Evolutionary conservation across 2,888 invertebrate species (phyloP).

Genomic region (Cheilosia impressa): DNA sequence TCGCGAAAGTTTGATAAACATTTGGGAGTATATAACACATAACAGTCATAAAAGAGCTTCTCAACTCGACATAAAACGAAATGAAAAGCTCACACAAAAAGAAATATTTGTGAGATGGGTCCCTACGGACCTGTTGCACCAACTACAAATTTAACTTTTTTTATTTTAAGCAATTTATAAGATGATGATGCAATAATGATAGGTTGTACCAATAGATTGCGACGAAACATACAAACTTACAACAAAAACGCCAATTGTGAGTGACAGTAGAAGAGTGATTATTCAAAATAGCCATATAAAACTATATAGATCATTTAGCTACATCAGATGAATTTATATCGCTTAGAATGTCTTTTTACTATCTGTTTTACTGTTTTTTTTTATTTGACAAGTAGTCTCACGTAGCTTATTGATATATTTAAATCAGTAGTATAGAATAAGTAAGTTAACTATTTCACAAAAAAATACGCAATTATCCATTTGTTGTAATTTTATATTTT

Average conservation of each 20-base stretch:
- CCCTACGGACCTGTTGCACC: too few species aligned
- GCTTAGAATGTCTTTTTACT: constrained; percentile 51
- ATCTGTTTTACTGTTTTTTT: constrained; percentile 5
- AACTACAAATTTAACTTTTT: too few species aligned
- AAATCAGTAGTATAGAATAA: constrained; percentile 32
- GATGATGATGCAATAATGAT: too few species aligned
- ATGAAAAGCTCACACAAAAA: too few species aligned
- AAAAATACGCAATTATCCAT: constrained; percentile 39
- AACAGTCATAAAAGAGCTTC: too few species aligned
- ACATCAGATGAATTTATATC: constrained; percentile 39
- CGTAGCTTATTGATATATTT: constrained; percentile 51
- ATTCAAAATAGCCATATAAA: constrained; percentile 21
- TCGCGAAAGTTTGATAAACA: too few species aligned
- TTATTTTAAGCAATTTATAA: too few species aligned
- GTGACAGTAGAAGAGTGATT: constrained; percentile 53
- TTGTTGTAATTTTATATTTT: constrained; percentile 84
- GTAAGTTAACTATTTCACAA: not conserved
- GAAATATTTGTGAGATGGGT: too few species aligned
- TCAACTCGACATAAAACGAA: too few species aligned
- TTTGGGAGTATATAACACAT: too few species aligned
- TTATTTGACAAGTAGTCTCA: constrained; percentile 53
- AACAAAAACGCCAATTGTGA: constrained; percentile 6
- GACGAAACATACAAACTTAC: too few species aligned
- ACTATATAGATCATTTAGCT: constrained; percentile 44
- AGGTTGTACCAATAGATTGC: too few species aligned